These are phyloP conservation scores for Bradypus variegatus DNA, from an alignment of 2,797 vertebrate species.

Conservation along the genomic window DNA sequence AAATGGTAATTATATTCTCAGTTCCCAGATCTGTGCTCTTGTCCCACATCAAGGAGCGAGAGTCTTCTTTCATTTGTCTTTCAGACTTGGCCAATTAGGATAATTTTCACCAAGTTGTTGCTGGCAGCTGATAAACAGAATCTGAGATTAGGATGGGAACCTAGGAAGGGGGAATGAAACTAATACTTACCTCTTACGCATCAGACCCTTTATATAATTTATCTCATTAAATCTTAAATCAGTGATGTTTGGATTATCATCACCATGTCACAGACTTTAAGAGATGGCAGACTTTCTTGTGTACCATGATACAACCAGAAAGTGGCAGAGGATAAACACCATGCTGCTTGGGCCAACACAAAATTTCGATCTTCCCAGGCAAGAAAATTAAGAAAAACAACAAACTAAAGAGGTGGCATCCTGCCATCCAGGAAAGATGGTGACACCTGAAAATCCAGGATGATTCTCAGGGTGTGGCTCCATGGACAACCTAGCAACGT, in stretches of 20 bases:
- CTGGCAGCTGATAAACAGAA: neutral
- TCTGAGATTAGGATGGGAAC: neutral
- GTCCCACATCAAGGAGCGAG: neutral
- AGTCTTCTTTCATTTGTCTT: neutral
- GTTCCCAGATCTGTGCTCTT: neutral
- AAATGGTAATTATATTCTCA: neutral
- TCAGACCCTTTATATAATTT: neutral
- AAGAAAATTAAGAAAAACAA: neutral
- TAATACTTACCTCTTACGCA: neutral
- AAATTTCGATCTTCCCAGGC: neutral
- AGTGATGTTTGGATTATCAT: neutral
- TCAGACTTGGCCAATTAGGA: neutral
- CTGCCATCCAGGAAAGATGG: neutral
- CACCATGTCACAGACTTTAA: neutral
- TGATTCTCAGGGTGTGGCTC: neutral
- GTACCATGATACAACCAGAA: neutral
- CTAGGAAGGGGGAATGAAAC: neutral
- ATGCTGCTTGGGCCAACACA: neutral
- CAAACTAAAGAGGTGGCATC: neutral
- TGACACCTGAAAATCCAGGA: neutral
- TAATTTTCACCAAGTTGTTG: neutral
- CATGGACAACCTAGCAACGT: fast-evolving
- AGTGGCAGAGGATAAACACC: neutral
- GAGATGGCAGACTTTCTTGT: neutral
- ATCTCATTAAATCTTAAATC: neutral